Percentiles rank a stretch among this genome's conserved stretches.
Evolutionary conservation across 2,113 vertebrate species (phyloP).

Genomic region (Zootoca vivipara): DNA sequence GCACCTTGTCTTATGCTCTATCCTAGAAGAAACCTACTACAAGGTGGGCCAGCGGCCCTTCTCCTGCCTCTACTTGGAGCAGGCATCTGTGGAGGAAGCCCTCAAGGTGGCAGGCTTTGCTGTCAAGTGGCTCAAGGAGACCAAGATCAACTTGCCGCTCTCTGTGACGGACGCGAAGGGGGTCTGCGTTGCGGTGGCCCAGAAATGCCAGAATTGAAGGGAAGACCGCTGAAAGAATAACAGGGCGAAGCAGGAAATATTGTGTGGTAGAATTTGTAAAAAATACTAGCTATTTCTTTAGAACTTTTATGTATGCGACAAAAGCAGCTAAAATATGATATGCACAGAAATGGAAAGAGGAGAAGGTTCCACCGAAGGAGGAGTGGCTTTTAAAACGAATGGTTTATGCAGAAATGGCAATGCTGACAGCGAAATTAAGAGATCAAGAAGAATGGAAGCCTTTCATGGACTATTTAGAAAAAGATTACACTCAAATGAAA

Average conservation of each 20-base stretch:
- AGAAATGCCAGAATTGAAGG: not conserved
- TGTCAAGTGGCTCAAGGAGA: not conserved
- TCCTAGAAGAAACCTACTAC: slow-evolving; percentile 66
- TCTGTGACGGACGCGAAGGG: not conserved
- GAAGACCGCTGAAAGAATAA: not conserved
- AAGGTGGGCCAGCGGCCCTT: slow-evolving; percentile 62
- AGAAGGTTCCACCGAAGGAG: no score
- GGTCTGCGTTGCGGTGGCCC: not conserved
- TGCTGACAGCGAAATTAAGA: no score
- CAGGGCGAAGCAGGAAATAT: not conserved
- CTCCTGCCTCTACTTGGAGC: slow-evolving; percentile 62
- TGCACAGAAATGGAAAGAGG: no score
- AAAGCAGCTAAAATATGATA: no score
- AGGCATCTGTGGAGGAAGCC: slow-evolving; percentile 34
- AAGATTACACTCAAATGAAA: no score
- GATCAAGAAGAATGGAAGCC: no score
- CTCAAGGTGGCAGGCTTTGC: not conserved
- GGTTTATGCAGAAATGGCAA: no score
- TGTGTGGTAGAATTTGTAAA: not conserved
- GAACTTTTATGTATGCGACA: no score
- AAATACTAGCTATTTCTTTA: not conserved
- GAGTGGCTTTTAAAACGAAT: no score
- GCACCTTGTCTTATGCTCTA: slow-evolving; percentile 50
- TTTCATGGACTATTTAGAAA: no score
- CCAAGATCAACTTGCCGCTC: accelerated